Percentiles rank a stretch among this genome's conserved stretches.
These are phyloP conservation scores for Emydocephalus ijimae DNA, from an alignment of 2,113 vertebrate species.

Conservation along the genomic window DNA sequence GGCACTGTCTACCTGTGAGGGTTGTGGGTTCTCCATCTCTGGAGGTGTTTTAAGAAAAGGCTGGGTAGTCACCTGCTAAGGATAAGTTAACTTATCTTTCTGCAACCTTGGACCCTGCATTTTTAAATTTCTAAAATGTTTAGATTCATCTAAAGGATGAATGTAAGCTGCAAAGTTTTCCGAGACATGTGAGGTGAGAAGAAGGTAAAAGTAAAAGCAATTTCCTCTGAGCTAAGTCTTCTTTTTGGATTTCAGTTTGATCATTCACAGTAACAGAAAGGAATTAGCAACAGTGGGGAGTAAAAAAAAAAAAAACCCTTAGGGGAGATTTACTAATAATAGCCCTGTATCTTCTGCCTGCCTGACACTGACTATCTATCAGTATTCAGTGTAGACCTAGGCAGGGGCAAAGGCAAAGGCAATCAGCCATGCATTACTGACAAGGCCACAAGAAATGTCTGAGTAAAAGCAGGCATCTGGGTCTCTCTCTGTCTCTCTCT, in stretches of 20 bases:
- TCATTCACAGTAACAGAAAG: slow-evolving; percentile 31
- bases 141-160: neutral
- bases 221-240: slow-evolving; percentile 23
- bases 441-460: neutral
- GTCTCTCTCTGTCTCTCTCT: no score
- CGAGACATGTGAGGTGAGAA: neutral
- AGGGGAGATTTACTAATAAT: neutral
- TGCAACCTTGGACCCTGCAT: neutral
- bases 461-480: neutral
- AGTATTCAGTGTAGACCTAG: neutral
- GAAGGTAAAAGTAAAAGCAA: slow-evolving; percentile 11
- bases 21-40: neutral
- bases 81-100: neutral
- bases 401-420: neutral
- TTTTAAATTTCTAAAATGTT: neutral
- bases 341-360: rapidly evolving
- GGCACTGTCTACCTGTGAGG: neutral
- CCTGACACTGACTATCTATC: slow-evolving; percentile 15
- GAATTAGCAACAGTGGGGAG: slow-evolving; percentile 20
- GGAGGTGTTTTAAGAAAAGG: neutral
- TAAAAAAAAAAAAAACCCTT: neutral
- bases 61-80: neutral
- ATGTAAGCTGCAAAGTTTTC: slow-evolving; percentile 28
- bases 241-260: slow-evolving; percentile 29
- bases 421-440: neutral